Conservation (phyloP, 2,888 invertebrate species). For the Steinernema carpocapsae region DNA sequence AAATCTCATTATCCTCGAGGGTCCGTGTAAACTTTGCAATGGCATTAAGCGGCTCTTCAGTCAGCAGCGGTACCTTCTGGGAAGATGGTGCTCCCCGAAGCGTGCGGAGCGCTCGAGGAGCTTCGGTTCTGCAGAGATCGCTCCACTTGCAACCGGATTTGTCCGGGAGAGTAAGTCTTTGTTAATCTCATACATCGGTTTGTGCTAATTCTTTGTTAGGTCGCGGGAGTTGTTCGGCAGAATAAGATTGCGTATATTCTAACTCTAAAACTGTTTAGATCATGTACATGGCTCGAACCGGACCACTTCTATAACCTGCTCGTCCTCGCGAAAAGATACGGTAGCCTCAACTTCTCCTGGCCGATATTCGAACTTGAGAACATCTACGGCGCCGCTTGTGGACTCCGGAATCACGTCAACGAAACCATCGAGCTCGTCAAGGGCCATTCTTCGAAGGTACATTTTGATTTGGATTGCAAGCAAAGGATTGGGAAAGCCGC, state of each 20-base stretch:
- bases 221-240: too few relatives aligned
- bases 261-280: too few relatives aligned
- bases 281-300: background rate
- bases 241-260: too few relatives aligned
- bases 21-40: slow-evolving; percentile 26
- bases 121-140: background rate
- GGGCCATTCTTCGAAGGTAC: slow-evolving; percentile 1
- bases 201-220: too few relatives aligned
- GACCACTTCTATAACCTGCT: slow-evolving; percentile 16
- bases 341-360: background rate
- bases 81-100: slow-evolving; percentile 20
- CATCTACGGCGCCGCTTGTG: background rate
- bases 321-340: background rate
- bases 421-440: slow-evolving; percentile 13
- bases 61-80: background rate
- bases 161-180: background rate
- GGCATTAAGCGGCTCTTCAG: slow-evolving; percentile 22
- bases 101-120: background rate
- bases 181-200: background rate
- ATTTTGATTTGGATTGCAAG: background rate
- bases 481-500: too few relatives aligned
- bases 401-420: background rate
- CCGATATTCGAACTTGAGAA: background rate
- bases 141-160: background rate
- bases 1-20: slow-evolving; percentile 31